phyloP scores from a whole-genome alignment of 1,140 invertebrate genomes.

The Diprion similis region DNA sequence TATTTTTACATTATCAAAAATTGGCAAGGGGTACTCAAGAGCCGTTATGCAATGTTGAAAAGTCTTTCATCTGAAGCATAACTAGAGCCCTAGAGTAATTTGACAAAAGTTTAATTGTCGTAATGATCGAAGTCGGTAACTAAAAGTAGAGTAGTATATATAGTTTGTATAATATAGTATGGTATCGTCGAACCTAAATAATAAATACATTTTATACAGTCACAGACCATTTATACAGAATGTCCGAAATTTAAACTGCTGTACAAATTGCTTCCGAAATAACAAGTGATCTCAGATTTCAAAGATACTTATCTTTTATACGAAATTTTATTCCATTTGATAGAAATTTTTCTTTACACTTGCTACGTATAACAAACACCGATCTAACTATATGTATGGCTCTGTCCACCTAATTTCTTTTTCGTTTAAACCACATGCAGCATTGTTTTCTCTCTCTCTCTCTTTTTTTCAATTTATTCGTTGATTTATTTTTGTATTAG shows the following conservation, averaged over 20 bases:
- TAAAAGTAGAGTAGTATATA: conserved; percentile 51
- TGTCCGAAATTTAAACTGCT: conserved; percentile 41
- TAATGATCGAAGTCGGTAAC: conserved; percentile 52
- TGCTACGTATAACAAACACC: conserved; percentile 13
- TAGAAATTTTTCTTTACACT: conserved; percentile 15
- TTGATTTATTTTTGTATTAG: too few relatives aligned
- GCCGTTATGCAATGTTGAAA: conserved; percentile 29
- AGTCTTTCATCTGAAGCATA: conserved; percentile 28
- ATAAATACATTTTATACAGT: conserved; percentile 64
- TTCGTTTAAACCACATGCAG: background rate
- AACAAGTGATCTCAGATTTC: conserved; percentile 15
- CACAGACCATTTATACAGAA: conserved; percentile 57
- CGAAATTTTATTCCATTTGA: conserved; percentile 20
- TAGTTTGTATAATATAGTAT: conserved; percentile 53
- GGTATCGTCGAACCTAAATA: conserved; percentile 60
- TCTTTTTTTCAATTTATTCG: too few relatives aligned
- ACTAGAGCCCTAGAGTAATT: conserved; percentile 29
- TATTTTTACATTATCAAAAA: conserved; percentile 33
- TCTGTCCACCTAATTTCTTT: background rate
- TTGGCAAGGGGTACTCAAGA: conserved; percentile 44
- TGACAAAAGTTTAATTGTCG: conserved; percentile 45
- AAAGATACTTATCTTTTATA: conserved; percentile 10
- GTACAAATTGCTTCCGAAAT: background rate
- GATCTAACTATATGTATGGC: background rate
- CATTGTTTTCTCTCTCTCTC: background rate